Evolutionary conservation across 2,113 vertebrate species (phyloP), one percentile per base, ranked within the genome.

Genomic region (Cyprinodon tularosa): DNA sequence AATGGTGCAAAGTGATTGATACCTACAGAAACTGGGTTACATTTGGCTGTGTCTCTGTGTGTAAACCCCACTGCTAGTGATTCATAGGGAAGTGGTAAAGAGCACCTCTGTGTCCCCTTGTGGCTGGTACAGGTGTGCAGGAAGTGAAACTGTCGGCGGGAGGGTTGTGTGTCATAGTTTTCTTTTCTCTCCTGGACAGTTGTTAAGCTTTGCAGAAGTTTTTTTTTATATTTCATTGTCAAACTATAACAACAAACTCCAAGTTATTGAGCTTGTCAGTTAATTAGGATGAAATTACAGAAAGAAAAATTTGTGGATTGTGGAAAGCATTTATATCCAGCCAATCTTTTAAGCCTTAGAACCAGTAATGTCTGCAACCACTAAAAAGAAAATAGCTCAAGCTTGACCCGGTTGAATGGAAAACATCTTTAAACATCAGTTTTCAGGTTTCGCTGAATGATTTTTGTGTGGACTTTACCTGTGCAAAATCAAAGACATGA

Each of bases 11-110:
- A 72, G 78, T 94, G 92, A 94, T 94, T 93, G 93, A 94, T 93
- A 93, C 87, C 88, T 91, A 86, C 86, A 90, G 87, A 92, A 94
- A 93, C 90, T 91, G 89, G 93, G 91, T 92, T 94, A 93, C 89
- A 86, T 94, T 93, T 91, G 88, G 90, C 86, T 83, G 84, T 77
- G 85, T 91, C 86, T 90, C 88, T 48, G 61, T 89, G 83, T 81
- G 89, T 90, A 92, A 94, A 92, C 86, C 86, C 80, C 75, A 67
- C 65, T 72, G 80, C 84, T 42, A 76, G 81, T 93, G 93, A 94
- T 94, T 93, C 88, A 93, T 92, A 82, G 85, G 78, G 86, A 86
- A 87, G 86, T 80, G 82, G 75, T 90, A 88, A 90, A 89, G 88
- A 88, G 89, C 83, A 84, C 68, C 69, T 60, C 86, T 45, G 73